Evolutionary conservation across 2,113 vertebrate genomes (phyloP).

Genomic region (Channa maculata): DNA sequence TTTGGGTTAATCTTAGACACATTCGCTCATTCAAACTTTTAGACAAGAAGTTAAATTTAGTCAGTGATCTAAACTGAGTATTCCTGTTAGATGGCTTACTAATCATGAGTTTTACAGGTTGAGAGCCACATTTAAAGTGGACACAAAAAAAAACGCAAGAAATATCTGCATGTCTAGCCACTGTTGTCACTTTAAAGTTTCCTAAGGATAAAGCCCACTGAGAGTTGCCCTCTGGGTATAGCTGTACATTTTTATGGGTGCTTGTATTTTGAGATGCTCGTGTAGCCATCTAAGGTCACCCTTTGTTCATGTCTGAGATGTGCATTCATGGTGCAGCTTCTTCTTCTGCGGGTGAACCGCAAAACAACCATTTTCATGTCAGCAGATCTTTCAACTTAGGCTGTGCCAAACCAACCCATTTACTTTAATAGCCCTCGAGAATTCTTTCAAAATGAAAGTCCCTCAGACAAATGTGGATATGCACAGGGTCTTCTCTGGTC

Average conservation of each 20-base stretch:
- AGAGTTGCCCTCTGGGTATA: not conserved
- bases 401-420: constrained; percentile 68
- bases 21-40: not conserved
- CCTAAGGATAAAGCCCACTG: too few relatives aligned
- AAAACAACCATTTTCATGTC: constrained; percentile 56
- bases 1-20: constrained; percentile 18
- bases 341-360: constrained; percentile 50
- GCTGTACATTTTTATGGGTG: not conserved
- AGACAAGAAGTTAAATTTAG: not conserved
- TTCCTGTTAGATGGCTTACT: too few relatives aligned
- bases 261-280: constrained; percentile 23
- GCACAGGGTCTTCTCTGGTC: constrained; percentile 33
- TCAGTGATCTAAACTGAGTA: not conserved
- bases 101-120: too few relatives aligned
- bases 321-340: constrained; percentile 26
- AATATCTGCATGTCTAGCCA: too few relatives aligned
- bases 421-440: constrained; percentile 66
- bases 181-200: too few relatives aligned
- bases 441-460: constrained; percentile 34
- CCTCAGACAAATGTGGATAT: constrained; percentile 39
- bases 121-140: too few relatives aligned
- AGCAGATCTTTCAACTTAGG: constrained; percentile 48
- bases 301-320: constrained; percentile 33
- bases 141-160: too few relatives aligned
- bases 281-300: constrained; percentile 36